Base-by-base conservation (phyloP, 1,140 invertebrate species). In the Bathynomus jamesi region DNA sequence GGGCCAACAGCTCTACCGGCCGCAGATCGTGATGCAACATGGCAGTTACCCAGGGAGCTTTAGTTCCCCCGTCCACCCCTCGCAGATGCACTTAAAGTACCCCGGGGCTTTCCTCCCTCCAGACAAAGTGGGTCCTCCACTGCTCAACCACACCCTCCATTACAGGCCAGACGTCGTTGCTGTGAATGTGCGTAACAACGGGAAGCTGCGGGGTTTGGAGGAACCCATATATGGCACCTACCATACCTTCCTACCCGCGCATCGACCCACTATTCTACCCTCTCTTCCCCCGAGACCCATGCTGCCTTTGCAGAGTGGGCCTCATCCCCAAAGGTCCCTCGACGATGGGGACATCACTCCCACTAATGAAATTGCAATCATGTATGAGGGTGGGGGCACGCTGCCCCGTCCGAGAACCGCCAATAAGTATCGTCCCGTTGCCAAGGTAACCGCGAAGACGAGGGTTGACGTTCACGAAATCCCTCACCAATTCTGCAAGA, bases 321-420 rank as follows among this genome's bases (percentile, higher is more conserved):
- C 71, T 61, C 67, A 77, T 66, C 79, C 75, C 73, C 85, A 86
- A 30, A 86, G 91, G 69, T 91, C 90, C 65, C 94, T 92, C 80
- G 92, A 94, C 80, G 92, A 94, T 80, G 92, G 91, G 24, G 92
- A 94, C 81, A 88, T 93, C 61, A 93, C 91, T 27, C 91, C 91
- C 2, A 94, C 92, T 67, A 93, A 93, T 80, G 91, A 94, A 82
- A 65, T 74, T 69, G 75, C 66, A 32, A 76, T 78, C 71, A 76
- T 75, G 73, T 78, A 76, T 72, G 76, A 82, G 74, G 89, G 90
- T 24, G 92, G 92, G 5, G 91, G 93, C 28, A 95, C 91, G 3
- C 83, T 93, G 72, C 92, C 94, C 0, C 87, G 93, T 73, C 94
- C 93, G 3, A 86, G 92, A 78, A 79, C 81, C 28, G 84, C 91